Evolutionary conservation across 2,888 invertebrate genomes (phyloP), one percentile per base, ranked within the genome.

Genomic region (Gibbula magus): DNA sequence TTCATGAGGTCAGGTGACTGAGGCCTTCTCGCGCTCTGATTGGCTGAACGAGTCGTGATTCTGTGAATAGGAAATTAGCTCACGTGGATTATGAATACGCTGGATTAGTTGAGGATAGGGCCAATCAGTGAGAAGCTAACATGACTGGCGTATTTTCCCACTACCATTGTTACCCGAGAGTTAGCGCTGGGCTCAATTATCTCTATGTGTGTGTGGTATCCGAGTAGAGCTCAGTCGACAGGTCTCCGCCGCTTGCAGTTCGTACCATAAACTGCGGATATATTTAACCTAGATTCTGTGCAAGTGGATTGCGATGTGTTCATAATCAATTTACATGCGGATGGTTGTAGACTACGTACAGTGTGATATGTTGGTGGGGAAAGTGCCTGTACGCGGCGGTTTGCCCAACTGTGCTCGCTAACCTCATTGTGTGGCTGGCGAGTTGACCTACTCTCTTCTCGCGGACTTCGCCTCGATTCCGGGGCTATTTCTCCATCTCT

Each of bases 101-200:
- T 75, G 74, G 25, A 39, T 78, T 79, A 25, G 39, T 90, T 86
- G 88, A 86, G 86, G 87, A 89, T 89, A 86, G 87, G 89, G 90
- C 91, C 91, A 91, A 91, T 91, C 91, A 89, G 86, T 88, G 89
- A 85, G 85, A 87, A 86, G 88, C 88, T 88, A 86, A 88, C 86
- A 87, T 86, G 89, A 88, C 86, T 87, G 89, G 89, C 89, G 87
- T 89, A 89, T 89, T 88, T 89, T 88, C 88, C 83, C 79, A 82
- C 80, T 80, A 88, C 88, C 90, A 88, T 89, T 90, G 90, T 89
- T 89, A 88, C 88, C 66, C 77, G 84, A 82, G 84, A 74, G 51
- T 39, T 74, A 74, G 45, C 45, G 74, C 18, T 51, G 51, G 20
- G 45, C 51, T 74, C 74, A 51, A 51, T 74, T 74, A 74, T 51